phyloP scores from a whole-genome alignment of 2,113 vertebrate species.

The Ramphastos sulfuratus region DNA sequence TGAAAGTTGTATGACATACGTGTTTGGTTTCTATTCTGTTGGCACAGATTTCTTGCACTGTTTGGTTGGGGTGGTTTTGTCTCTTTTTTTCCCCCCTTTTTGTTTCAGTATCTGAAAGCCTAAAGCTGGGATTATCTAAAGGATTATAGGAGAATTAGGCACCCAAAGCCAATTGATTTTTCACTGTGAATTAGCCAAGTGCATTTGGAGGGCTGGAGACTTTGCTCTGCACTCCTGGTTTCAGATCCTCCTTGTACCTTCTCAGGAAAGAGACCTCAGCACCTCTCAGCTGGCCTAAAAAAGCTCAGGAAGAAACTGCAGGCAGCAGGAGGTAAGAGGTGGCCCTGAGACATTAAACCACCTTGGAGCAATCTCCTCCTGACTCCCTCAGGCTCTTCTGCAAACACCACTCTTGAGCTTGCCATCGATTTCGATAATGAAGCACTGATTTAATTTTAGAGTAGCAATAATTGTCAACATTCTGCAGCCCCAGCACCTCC shows the following conservation, averaged over 20 bases:
- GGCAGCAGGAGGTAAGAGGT: not conserved
- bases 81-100: not conserved
- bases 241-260: not conserved
- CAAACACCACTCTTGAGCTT: conserved; percentile 45
- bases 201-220: not conserved
- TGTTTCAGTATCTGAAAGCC: conserved; percentile 11
- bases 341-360: conserved; percentile 25
- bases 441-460: conserved; percentile 63
- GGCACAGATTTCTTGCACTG: not conserved
- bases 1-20: not conserved
- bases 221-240: not conserved
- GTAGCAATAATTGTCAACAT: conserved; percentile 66
- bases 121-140: conserved; percentile 52
- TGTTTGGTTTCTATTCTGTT: not conserved
- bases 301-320: not conserved
- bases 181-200: conserved; percentile 32
- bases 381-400: conserved; percentile 38
- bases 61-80: not conserved
- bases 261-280: not conserved
- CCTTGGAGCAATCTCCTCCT: conserved; percentile 50
- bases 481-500: conserved; percentile 58
- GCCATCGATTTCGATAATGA: conserved; percentile 62
- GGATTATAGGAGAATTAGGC: conserved; percentile 59
- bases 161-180: conserved; percentile 56
- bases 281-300: not conserved